A percentile compares a stretch with the other conserved stretches of the same genome.
Evolutionary conservation across 2,113 vertebrate species (phyloP).

Genomic region (Phrynosoma blainvillii): DNA sequence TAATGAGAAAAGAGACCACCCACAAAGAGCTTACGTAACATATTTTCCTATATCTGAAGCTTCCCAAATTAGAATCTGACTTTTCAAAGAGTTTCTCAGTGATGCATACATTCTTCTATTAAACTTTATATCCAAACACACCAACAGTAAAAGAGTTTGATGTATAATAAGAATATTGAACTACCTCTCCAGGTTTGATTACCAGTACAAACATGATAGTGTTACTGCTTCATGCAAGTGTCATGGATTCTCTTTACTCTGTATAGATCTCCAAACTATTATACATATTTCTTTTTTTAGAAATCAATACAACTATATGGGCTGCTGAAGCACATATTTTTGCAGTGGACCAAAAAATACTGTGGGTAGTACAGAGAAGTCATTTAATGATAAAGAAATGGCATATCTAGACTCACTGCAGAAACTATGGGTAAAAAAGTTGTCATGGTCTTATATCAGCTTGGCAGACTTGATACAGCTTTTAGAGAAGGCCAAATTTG

Average conservation of each 20-base stretch:
- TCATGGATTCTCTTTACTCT: not conserved
- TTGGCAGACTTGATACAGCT: no score
- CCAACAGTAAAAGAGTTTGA: not conserved
- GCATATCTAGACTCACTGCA: no score
- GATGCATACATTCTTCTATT: not conserved
- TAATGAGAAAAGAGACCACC: not conserved
- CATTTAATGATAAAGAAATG: no score
- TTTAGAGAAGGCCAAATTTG: no score
- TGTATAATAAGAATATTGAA: not conserved
- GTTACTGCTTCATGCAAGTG: not conserved
- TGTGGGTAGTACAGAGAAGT: no score
- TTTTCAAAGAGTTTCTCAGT: not conserved
- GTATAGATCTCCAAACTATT: no score
- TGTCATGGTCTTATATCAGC: no score
- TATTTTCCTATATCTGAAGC: not conserved
- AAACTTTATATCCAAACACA: not conserved
- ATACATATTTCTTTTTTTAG: no score
- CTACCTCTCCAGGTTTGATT: not conserved
- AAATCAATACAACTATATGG: no score
- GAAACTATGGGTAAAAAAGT: no score
- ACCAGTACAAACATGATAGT: not conserved
- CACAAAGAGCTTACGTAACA: not conserved
- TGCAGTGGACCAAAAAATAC: no score
- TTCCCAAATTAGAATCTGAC: not conserved
- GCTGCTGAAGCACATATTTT: no score